Conservation (phyloP, 2,888 invertebrate species). For the Dexiosoma caninum region DNA sequence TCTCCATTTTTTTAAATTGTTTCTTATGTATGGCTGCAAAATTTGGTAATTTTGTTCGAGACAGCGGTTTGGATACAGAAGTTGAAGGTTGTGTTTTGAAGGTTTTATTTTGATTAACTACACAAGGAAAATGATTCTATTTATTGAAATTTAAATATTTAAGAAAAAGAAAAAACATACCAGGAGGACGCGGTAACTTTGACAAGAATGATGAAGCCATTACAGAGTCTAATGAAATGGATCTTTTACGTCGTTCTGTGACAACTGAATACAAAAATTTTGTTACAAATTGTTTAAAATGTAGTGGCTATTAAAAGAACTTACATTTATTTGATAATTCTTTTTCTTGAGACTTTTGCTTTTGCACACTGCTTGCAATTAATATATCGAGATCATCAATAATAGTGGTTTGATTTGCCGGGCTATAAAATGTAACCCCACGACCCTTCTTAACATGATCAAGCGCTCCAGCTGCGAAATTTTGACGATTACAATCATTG, state of each 20-base stretch:
- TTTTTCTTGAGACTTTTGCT: conserved; percentile 15
- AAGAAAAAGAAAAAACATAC: conserved; percentile 65
- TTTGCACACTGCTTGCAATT: conserved; percentile 59
- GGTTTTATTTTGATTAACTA: neutral
- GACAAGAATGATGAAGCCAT: conserved; percentile 19
- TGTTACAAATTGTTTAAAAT: neutral
- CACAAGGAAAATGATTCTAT: neutral
- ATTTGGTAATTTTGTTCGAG: conserved; percentile 82
- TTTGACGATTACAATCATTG: conserved; percentile 3
- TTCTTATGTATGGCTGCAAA: conserved; percentile 84
- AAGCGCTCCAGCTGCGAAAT: neutral
- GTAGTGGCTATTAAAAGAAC: conserved; percentile 12
- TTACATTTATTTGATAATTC: conserved; percentile 60
- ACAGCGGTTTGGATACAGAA: conserved; percentile 21
- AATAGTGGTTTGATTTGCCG: conserved; percentile 67
- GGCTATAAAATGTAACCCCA: conserved; percentile 72
- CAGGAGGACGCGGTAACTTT: conserved; percentile 65
- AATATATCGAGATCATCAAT: conserved; percentile 67
- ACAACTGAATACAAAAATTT: conserved; percentile 67
- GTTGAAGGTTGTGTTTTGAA: neutral
- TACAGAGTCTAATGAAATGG: conserved; percentile 69
- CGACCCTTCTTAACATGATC: conserved; percentile 17
- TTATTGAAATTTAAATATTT: no score
- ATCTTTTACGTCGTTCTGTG: conserved; percentile 73
- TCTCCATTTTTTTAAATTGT: conserved; percentile 84